Evolutionary conservation across 2,888 invertebrate genomes (phyloP).

Genomic region (Harpalus rubripes): DNA sequence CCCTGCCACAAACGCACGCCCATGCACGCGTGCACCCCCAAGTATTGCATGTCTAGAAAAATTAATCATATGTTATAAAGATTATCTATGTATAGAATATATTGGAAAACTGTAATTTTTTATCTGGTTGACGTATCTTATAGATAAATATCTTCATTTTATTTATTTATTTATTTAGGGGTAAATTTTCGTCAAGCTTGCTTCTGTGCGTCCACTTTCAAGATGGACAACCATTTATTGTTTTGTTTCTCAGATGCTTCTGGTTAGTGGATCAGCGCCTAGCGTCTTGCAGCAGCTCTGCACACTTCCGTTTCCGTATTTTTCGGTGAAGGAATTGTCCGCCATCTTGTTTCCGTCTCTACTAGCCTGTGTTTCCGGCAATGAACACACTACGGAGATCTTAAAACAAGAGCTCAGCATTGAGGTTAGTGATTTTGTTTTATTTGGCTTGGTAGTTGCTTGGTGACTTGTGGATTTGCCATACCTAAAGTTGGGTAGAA

Average conservation of each 20-base stretch:
- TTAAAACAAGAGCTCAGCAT: slow-evolving; percentile 86
- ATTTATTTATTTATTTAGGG: too few relatives aligned
- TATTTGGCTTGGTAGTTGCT: not conserved
- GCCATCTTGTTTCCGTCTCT: slow-evolving; percentile 89
- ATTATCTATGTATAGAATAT: not conserved
- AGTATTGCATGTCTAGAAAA: not conserved
- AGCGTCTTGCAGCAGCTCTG: slow-evolving; percentile 92
- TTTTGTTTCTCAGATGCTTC: slow-evolving; percentile 79
- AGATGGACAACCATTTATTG: not conserved
- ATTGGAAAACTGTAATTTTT: not conserved
- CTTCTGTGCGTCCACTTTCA: too few relatives aligned
- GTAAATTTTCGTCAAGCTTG: too few relatives aligned
- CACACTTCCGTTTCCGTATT: slow-evolving; percentile 91
- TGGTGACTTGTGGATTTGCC: not conserved
- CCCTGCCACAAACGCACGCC: slow-evolving; percentile 2
- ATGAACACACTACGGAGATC: slow-evolving; percentile 85
- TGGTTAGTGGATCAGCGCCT: slow-evolving; percentile 87
- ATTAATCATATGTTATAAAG: not conserved
- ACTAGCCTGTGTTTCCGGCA: slow-evolving; percentile 84
- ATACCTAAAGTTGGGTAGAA: too few relatives aligned
- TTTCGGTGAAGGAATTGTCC: slow-evolving; percentile 86
- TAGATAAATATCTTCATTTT: not conserved
- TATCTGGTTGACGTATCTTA: not conserved
- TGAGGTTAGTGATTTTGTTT: slow-evolving; percentile 76
- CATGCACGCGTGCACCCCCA: not conserved